phyloP scores from a whole-genome alignment of 2,113 vertebrate genomes.

The Microcebus jonahi region DNA sequence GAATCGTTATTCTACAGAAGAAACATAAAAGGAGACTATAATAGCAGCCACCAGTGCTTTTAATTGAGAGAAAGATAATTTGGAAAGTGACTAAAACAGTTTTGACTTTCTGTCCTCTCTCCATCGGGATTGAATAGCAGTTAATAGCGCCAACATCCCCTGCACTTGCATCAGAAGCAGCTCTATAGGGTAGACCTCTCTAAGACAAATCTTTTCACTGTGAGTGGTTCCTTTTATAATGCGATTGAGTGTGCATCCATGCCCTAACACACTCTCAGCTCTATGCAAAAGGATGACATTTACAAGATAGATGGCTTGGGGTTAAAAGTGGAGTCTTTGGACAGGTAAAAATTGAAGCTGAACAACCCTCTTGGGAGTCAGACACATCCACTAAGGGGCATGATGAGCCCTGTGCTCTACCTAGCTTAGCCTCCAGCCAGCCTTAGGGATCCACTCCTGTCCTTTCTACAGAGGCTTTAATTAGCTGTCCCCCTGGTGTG shows the following conservation, averaged over 20 bases:
- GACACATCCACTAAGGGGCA: background rate
- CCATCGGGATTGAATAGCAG: background rate
- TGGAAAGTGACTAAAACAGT: background rate
- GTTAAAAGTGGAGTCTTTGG: background rate
- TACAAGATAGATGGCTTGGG: background rate
- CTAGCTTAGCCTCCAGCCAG: background rate
- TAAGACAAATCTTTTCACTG: background rate
- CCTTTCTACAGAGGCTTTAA: slow-evolving; percentile 5
- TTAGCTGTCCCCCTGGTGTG: background rate
- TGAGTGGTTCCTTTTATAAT: background rate
- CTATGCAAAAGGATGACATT: background rate
- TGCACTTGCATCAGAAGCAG: background rate
- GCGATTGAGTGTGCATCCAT: background rate
- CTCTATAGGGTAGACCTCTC: background rate
- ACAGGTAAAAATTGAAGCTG: background rate
- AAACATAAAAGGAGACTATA: background rate
- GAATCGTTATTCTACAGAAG: background rate
- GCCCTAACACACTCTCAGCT: background rate
- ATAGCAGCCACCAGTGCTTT: background rate
- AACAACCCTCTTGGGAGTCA: background rate
- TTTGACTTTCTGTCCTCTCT: background rate
- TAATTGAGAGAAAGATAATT: slow-evolving; percentile 15
- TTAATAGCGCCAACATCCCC: background rate
- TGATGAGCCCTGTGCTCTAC: background rate
- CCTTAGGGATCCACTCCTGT: background rate